Evolutionary conservation across 2,888 invertebrate species (phyloP).

Genomic region (Eudemis profundana): DNA sequence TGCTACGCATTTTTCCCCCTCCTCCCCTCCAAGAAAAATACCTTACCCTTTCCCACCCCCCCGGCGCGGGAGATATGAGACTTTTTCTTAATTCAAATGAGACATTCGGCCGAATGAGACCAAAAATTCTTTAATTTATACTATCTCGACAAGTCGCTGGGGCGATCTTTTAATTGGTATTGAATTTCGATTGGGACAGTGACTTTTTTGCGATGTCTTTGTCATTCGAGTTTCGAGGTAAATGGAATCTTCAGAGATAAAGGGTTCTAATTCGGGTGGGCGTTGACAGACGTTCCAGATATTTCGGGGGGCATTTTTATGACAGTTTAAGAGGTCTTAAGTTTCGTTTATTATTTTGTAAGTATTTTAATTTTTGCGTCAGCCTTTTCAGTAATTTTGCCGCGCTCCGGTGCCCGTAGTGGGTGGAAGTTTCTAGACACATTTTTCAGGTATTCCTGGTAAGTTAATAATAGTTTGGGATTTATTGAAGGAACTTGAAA

Average conservation of each 20-base stretch:
- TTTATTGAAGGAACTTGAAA: conserved; percentile 5
- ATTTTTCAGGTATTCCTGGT: conserved; percentile 30
- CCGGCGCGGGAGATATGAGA: conserved; percentile 84
- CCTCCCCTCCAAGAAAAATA: conserved; percentile 61
- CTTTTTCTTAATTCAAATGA: conserved; percentile 86
- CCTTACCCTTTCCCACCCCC: conserved; percentile 72
- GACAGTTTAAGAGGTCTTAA: conserved; percentile 43
- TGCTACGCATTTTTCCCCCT: conserved; percentile 81
- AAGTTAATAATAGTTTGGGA: conserved; percentile 7
- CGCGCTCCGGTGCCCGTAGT: conserved; percentile 15
- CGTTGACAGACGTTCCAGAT: conserved; percentile 44
- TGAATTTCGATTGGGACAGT: conserved; percentile 78
- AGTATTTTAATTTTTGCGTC: conserved; percentile 38
- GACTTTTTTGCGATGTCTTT: conserved; percentile 56
- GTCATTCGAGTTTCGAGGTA: conserved; percentile 55
- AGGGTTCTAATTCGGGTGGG: conserved; percentile 52
- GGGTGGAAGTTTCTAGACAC: conserved; percentile 32
- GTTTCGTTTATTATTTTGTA: conserved; percentile 44
- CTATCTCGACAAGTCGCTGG: conserved; percentile 68
- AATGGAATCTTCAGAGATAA: conserved; percentile 55
- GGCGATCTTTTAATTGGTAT: conserved; percentile 80
- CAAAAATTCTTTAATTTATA: conserved; percentile 82
- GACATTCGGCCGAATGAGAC: conserved; percentile 76
- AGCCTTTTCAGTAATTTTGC: conserved; percentile 24
- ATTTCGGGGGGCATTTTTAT: conserved; percentile 44